Evolutionary conservation across 2,113 vertebrate species (phyloP).

Genomic region (Hystrix brachyura): DNA sequence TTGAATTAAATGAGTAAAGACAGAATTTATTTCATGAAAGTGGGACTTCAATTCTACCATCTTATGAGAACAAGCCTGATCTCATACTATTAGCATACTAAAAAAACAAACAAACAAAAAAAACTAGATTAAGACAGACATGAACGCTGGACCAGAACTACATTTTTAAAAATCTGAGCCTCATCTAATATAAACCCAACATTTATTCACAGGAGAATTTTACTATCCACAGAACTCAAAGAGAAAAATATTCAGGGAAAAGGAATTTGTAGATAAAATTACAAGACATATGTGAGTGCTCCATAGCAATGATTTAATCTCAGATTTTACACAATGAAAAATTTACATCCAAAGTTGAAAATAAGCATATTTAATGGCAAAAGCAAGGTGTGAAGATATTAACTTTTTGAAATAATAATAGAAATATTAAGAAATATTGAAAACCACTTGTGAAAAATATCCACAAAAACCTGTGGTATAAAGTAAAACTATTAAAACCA

Average conservation of each 20-base stretch:
- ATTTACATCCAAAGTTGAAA: neutral
- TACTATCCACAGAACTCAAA: neutral
- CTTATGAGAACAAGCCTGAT: neutral
- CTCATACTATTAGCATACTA: neutral
- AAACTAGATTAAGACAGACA: neutral
- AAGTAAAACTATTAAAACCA: neutral
- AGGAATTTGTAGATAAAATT: neutral
- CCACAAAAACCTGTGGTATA: neutral
- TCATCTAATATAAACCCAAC: neutral
- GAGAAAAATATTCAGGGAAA: constrained; percentile 21
- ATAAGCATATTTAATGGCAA: neutral
- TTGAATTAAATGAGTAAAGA: neutral
- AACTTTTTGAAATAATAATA: neutral
- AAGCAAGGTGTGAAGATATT: neutral
- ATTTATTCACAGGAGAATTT: neutral
- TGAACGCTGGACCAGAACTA: neutral
- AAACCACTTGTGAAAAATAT: neutral
- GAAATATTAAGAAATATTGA: constrained; percentile 15
- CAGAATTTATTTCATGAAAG: neutral
- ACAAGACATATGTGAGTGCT: neutral
- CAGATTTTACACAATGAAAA: constrained; percentile 13
- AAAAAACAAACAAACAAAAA: neutral
- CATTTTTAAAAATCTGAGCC: neutral
- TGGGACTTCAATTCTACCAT: neutral
- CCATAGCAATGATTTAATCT: neutral